Conservation (phyloP, 2,888 invertebrate species). For the Morinoia aosen region DNA sequence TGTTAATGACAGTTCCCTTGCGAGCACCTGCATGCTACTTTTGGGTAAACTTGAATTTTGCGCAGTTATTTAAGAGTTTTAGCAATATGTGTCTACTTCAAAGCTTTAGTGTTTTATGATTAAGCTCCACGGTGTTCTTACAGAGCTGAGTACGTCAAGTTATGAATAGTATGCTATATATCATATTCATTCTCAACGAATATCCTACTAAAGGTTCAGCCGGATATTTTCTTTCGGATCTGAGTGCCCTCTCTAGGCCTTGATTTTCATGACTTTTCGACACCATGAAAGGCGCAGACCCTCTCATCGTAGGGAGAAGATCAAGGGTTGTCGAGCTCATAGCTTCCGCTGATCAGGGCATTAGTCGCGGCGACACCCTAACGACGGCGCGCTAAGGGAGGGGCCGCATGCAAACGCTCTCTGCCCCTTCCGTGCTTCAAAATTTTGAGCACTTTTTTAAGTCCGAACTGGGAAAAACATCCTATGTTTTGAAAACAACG, state of each 20-base stretch:
- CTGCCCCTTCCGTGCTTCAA: not conserved
- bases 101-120: not conserved
- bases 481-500: not conserved
- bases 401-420: not conserved
- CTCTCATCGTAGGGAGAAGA: not conserved
- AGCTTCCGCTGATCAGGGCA: not conserved
- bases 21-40: not conserved
- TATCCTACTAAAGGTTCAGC: not conserved
- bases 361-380: not conserved
- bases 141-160: not conserved
- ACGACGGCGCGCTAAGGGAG: not conserved
- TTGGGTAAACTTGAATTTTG: not conserved
- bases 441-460: not conserved
- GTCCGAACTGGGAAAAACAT: not conserved
- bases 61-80: not conserved
- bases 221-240: not conserved
- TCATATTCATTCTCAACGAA: not conserved
- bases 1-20: not conserved
- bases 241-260: not conserved
- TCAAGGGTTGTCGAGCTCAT: not conserved
- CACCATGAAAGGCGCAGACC: conserved; percentile 17
- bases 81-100: not conserved
- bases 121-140: not conserved
- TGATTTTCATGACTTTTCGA: conserved; percentile 4
- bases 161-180: not conserved